Evolutionary conservation across 2,888 invertebrate genomes (phyloP), one percentile per base, ranked within the genome.

Genomic region (Sipha maydis): DNA sequence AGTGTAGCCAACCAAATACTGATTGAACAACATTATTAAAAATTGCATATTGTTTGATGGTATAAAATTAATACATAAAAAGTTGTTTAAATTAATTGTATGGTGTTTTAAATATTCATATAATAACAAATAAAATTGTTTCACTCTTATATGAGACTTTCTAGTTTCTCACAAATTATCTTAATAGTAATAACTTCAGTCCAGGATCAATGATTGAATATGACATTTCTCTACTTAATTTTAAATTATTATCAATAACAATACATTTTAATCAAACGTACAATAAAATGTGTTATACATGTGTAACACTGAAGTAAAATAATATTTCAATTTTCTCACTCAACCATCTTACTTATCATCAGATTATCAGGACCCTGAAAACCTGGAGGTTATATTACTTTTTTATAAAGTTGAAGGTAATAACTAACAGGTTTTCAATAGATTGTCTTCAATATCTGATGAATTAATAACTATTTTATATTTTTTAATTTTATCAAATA

Each of bases 1-100:
- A 88, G 88, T 88, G 80, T 61, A 11, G 69, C 88, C 82, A 88
- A 88, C 41, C 2, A 17, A 69, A 69, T 69, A 71, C 28, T 14
- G 2, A 31, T 71, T 0, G 14, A 4, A 31, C 31, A 31, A 28
- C 11, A 71, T n/a, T 31, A 71, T n/a, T n/a, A 61, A 21, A 61
- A 61, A 61, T 61, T 25, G 61, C 21, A 61, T 61, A 61, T 19
- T 61, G 61, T 25, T 19, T 25, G 21, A 5, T 21, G 61, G 3
- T 7, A 25, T 21, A 25, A 61, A 61, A 61, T 14, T 48, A 61
- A 61, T 61, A 61, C 7, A 7, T 21, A 61, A 21, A 61, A 4
- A 61, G 25, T 61, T 21, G 61, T 61, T 61, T 61, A 61, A 61
- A 21, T 61, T 48, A 48, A 1, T 48, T 48, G 11, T 48, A 48